Conservation (phyloP, 2,797 vertebrate genomes). For the Gephyroberyx darwinii region DNA sequence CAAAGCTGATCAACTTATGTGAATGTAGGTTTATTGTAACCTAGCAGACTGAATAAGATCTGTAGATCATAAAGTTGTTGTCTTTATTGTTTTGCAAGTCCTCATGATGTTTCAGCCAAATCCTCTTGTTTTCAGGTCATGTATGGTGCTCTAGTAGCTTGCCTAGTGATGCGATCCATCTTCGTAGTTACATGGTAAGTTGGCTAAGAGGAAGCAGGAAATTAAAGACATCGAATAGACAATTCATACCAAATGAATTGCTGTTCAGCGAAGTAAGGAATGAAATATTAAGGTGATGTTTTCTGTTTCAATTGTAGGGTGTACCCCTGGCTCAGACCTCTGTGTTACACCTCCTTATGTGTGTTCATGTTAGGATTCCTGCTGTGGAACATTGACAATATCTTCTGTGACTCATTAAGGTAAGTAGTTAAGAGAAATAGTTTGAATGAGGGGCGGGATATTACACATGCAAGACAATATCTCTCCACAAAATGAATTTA, state of each 20-base stretch:
- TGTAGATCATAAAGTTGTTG: no score
- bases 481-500: no score
- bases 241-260: background rate
- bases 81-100: background rate
- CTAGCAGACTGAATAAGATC: no score
- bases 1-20: background rate
- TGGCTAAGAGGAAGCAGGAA: slow-evolving; percentile 1
- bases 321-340: slow-evolving; percentile 92
- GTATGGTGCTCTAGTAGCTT: slow-evolving; percentile 92
- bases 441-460: no score
- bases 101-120: background rate
- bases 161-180: slow-evolving; percentile 91
- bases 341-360: slow-evolving; percentile 91
- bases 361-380: slow-evolving; percentile 94
- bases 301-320: slow-evolving; percentile 82
- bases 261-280: background rate
- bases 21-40: background rate
- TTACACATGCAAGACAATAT: no score
- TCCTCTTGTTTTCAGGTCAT: slow-evolving; percentile 85
- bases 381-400: slow-evolving; percentile 97
- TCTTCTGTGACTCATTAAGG: slow-evolving; percentile 93
- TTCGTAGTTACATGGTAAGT: slow-evolving; percentile 98
- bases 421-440: slow-evolving; percentile 65
- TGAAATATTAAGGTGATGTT: background rate
- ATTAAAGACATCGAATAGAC: background rate